Percentiles rank a stretch among this genome's conserved stretches.
These are phyloP conservation scores for Pantala flavescens DNA, from an alignment of 1,140 invertebrate genomes.

Conservation along the genomic window DNA sequence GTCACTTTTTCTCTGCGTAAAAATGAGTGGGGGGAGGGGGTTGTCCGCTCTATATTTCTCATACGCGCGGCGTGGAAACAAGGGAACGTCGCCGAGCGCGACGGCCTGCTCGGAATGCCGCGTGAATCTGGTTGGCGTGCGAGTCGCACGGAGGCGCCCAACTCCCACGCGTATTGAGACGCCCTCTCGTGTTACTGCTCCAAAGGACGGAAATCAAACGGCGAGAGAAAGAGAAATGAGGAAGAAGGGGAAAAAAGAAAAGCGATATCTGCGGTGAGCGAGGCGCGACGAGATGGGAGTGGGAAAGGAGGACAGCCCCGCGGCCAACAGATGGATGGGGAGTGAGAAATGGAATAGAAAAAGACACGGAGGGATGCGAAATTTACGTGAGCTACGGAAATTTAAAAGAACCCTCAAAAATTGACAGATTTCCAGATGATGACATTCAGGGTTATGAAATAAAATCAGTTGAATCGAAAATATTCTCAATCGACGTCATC, in stretches of 20 bases:
- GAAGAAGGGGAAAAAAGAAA: not conserved
- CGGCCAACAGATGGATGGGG: not conserved
- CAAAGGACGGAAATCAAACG: slow-evolving; percentile 1
- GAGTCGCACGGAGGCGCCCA: not conserved
- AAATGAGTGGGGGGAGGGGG: no score
- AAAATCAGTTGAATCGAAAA: no score
- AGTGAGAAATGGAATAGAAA: not conserved
- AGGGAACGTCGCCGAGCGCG: not conserved
- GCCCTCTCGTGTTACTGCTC: not conserved
- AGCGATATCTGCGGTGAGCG: slow-evolving; percentile 7
- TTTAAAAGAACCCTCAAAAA: no score
- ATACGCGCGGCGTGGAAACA: not conserved
- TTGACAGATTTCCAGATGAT: no score
- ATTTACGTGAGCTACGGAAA: not conserved
- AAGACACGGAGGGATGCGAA: not conserved
- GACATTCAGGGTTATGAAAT: no score
- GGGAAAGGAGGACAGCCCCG: not conserved
- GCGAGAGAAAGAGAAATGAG: not conserved
- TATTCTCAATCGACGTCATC: no score
- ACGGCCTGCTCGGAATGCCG: not conserved
- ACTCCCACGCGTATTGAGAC: slow-evolving; percentile 7
- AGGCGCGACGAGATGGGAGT: not conserved
- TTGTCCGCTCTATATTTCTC: no score
- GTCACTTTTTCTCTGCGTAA: no score
- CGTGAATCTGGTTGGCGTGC: slow-evolving; percentile 6